These are phyloP conservation scores for Cyanoramphus novaezelandiae DNA, from an alignment of 2,113 vertebrate species.

Conservation along the genomic window DNA sequence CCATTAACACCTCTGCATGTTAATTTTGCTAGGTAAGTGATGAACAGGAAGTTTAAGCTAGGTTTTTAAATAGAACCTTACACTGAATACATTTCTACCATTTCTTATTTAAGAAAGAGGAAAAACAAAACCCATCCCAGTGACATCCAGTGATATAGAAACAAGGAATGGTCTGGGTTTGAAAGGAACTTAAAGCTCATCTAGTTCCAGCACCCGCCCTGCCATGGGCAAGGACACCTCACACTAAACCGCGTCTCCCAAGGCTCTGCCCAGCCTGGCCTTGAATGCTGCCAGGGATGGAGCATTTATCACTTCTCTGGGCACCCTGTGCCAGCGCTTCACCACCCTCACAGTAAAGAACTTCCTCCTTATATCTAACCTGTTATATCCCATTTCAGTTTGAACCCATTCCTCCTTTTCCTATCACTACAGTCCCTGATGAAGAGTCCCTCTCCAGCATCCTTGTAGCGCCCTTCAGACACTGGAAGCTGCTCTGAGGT, in stretches of 20 bases:
- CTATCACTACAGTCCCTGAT: background rate
- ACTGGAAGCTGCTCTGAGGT: fast-evolving
- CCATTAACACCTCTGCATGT: background rate
- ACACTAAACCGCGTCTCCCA: background rate
- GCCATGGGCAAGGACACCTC: background rate
- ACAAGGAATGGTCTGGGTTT: background rate
- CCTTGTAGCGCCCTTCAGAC: background rate
- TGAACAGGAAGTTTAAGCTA: background rate
- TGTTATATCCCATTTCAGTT: fast-evolving
- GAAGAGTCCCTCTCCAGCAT: background rate
- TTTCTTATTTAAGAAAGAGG: background rate
- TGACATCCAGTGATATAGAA: background rate
- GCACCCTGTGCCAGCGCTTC: fast-evolving
- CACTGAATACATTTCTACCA: background rate
- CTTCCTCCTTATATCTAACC: background rate
- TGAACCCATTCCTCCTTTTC: fast-evolving
- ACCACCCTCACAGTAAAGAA: fast-evolving
- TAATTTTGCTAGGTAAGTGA: background rate
- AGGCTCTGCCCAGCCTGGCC: fast-evolving
- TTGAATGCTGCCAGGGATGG: background rate
- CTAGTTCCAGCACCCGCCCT: fast-evolving
- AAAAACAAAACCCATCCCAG: background rate
- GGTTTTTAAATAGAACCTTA: background rate
- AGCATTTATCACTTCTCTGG: background rate
- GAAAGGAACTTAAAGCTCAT: background rate